Evolutionary conservation across 2,113 vertebrate species (phyloP), one percentile per base, ranked within the genome.

Genomic region (Tetrax tetrax): DNA sequence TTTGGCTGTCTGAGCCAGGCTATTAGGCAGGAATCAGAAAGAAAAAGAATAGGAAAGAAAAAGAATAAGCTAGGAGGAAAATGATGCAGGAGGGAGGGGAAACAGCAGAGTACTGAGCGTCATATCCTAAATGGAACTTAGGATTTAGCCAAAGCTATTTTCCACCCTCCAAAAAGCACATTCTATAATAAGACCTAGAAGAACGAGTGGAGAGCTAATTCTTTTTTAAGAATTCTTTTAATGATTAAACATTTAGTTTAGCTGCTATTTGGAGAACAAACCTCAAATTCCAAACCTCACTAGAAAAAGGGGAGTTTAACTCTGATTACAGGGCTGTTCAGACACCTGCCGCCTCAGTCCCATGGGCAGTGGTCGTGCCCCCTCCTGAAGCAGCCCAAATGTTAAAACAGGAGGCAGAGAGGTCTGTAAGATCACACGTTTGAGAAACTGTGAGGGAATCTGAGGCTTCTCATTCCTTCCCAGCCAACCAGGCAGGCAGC

Each of bases 1-100:
- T 83, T 89, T 91, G 53, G 61, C 48, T 61, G 35, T 84, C 57
- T 94, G 71, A 89, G 56, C 45, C 71, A 91, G 47, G 33, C 23
- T 93, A 38, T 87, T 89, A 78, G 16, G 29, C 56, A 83, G 37
- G 57, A 95, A 89, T 85, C 71, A 43, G 57, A 87, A 84, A 87
- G 28, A 71, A 89, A 90, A 95, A 74, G 31, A 66, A 65, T 35
- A 35, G 25, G 22, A 89, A 87, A 66, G 37, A 56, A 77, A n/a
- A 91, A 80, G 38, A 89, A 51, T 23, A 90, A 89, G 21, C 7
- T 75, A 12, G 23, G 61, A 71, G 33, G 35, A 92, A 69, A 97
- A 64, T n/a, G 35, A 68, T 71, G 57, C 24, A 64, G 45, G 24
- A 31, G 23, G 69, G 48, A 91, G 29, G 19, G 7, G 16, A 82